Evolutionary conservation across 2,797 vertebrate genomes (phyloP), one percentile per base, ranked within the genome.

Genomic region (Heteromormyrus szaboi): DNA sequence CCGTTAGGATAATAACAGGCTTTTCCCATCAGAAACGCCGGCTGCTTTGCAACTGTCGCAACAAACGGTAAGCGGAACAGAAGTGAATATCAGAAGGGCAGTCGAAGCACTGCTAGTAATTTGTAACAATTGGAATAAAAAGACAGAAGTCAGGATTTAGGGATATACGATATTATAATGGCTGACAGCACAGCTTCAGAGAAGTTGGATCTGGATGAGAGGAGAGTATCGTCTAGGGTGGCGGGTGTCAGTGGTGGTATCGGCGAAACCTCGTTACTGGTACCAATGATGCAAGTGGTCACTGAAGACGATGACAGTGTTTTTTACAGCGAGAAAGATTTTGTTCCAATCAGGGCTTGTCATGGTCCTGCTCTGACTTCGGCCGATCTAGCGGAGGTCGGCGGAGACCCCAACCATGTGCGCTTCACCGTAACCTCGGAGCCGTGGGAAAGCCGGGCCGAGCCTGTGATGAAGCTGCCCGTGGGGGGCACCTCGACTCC

Each of bases 231-330:
- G 11, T 29, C 86, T n/a, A 91, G 92, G 59, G 91, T 92, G 22
- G 81, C 91, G 86, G 95, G 95, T 9, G 92, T 92, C 90, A 91
- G 90, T 0, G 93, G 93, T 0, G 93, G 94, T 48, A 89, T 90
- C 3, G 90, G 92, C 29, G 19, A 92, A 89, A 17, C 65, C 88
- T 92, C 44, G 65, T 89, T 0, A 48, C 51, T 86, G 65, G 88
- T 90, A 0, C 93, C 92, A 0, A 29, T 90, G 0, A 94, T 2
- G 25, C 56, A 86, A 2, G 62, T 17, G 7, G 62, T 37, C 5
- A 4, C 22, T 1, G 89, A 37, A 59, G 90, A 91, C 0, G 41
- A 89, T 8, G 93, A 91, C 91, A 68, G 19, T 44, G 50, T 88
- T 25, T 83, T 81, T 76, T 53, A 89, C 87, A 0, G 41, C 90